These are phyloP conservation scores for Momotus momota DNA, from an alignment of 2,797 vertebrate genomes.

Conservation along the genomic window DNA sequence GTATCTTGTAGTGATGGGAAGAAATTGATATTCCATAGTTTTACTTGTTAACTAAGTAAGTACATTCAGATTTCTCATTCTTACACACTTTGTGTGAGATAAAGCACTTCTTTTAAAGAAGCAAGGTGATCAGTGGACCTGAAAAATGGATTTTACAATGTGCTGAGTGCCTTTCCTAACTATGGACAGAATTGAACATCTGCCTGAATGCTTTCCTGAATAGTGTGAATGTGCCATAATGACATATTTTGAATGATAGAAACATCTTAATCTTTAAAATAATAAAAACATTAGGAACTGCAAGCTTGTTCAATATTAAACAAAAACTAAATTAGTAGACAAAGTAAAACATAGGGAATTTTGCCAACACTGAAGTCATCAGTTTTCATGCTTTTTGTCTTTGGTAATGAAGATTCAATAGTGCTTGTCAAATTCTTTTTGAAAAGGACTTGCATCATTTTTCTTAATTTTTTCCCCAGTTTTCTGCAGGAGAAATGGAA, in stretches of 20 bases:
- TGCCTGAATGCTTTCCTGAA: neutral
- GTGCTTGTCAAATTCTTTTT: neutral
- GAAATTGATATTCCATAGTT: neutral
- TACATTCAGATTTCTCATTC: neutral
- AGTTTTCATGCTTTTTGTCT: neutral
- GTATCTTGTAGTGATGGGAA: neutral
- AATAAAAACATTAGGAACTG: neutral
- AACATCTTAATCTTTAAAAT: neutral
- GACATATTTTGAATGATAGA: neutral
- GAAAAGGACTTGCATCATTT: neutral
- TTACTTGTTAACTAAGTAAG: neutral
- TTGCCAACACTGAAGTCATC: neutral
- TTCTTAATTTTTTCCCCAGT: neutral
- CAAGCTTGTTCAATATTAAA: neutral
- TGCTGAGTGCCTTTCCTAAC: neutral
- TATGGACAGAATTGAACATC: neutral
- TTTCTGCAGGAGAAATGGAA: slow-evolving; percentile 63
- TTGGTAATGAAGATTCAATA: neutral
- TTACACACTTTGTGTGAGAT: neutral
- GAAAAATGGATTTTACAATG: neutral
- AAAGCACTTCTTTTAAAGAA: neutral
- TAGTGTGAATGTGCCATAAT: neutral
- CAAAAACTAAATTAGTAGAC: neutral
- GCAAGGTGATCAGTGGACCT: neutral
- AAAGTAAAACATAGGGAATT: neutral